Evolutionary conservation across 2,797 vertebrate species (phyloP), one percentile per base, ranked within the genome.

Genomic region (Eulemur albifrons): DNA sequence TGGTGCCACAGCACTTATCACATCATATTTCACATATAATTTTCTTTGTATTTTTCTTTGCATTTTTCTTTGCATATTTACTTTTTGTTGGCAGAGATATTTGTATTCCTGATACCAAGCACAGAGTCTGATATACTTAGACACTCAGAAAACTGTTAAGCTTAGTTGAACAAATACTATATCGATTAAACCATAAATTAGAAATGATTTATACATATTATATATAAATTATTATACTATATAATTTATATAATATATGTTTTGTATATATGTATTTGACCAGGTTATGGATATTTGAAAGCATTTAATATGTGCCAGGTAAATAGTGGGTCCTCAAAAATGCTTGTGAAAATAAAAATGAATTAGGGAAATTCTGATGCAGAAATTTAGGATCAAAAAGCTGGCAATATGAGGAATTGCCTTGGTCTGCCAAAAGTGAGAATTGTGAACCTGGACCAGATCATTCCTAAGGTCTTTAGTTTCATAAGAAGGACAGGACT

Each of bases 141-240:
- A 2, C 12, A 45, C 69, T 84, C 25, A 94, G 61, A 80, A 23
- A 93, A 83, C 14, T 88, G 8, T 75, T 52, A 17, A 21, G 10
- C 48, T 63, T 82, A 82, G 40, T 80, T 95, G 50, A 73, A 90
- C 30, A 90, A 83, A n/a, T n/a, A 40, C 83, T 38, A 1, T 1
- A 61, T 80, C 84, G 75, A 4, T 95, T 79, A 32, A 67, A 32
- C 15, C n/a, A 5, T 72, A 86, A 80, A 40, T 77, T 83, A 87
- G 5, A 94, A 83, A 93, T 59, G 86, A 77, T 59, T 63, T 63
- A 59, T 57, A 13, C 14, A 35, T 77, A 27, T 82, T 65, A 61
- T 32, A 90, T 65, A 30, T 81, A 83, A 72, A 59, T 43, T 40
- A 10, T 43, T 38, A 5, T 38, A 38, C 2, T 3, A 25, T n/a